These are phyloP conservation scores for Tupiocoris notatus DNA, from an alignment of 2,888 invertebrate species.

Conservation along the genomic window DNA sequence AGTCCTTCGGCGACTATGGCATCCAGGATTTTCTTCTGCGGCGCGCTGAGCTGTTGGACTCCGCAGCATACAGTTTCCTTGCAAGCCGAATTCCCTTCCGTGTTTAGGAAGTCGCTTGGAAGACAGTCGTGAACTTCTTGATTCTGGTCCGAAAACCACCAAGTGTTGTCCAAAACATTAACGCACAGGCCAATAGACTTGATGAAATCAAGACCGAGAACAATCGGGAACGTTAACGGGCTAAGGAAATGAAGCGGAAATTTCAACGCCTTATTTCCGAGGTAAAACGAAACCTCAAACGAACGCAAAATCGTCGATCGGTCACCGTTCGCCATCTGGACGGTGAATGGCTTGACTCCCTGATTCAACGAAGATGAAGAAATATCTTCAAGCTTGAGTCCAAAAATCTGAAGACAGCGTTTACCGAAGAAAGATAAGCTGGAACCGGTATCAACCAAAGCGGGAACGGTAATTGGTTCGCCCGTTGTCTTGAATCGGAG, in stretches of 20 bases:
- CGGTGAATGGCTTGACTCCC: neutral
- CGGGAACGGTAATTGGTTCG: neutral
- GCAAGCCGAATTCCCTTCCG: too few relatives aligned
- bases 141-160: conserved; percentile 7
- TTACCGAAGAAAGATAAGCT: conserved; percentile 15
- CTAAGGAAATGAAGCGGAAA: conserved; percentile 10
- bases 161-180: neutral
- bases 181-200: neutral
- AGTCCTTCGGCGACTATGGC: conserved; percentile 1
- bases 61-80: conserved; percentile 1
- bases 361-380: neutral
- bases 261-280: neutral
- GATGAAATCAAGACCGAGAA: conserved; percentile 8
- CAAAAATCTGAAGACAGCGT: neutral
- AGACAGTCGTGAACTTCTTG: neutral
- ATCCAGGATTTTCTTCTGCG: neutral
- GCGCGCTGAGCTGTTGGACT: neutral
- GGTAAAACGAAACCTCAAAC: neutral
- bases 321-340: conserved; percentile 15
- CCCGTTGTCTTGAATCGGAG: neutral
- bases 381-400: neutral
- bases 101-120: too few relatives aligned
- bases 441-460: conserved; percentile 15
- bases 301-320: neutral
- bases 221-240: neutral